A percentile compares a stretch with the other conserved stretches of the same genome.
phyloP scores from a whole-genome alignment of 2,888 invertebrate genomes.

The Rhaphigaster nebulosa region DNA sequence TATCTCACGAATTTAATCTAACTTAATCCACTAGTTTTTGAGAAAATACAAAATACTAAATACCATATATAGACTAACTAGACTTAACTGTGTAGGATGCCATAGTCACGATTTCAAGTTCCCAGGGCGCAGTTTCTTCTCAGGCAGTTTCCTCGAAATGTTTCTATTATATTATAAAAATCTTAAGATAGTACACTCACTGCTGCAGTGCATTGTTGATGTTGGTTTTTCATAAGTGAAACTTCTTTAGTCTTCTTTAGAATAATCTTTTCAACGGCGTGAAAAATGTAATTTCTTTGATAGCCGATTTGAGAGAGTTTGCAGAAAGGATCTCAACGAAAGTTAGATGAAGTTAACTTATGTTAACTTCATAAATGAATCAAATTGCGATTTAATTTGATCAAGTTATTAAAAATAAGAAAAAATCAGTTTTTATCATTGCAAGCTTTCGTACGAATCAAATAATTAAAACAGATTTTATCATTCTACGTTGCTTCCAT shows the following conservation, averaged over 20 bases:
- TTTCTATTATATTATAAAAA: background rate
- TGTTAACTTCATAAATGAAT: background rate
- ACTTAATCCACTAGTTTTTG: too few relatives aligned
- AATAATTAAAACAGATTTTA: too few relatives aligned
- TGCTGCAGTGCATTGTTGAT: background rate
- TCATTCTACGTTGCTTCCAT: too few relatives aligned
- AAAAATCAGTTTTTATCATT: too few relatives aligned
- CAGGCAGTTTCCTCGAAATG: background rate
- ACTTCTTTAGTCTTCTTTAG: background rate
- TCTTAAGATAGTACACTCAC: background rate
- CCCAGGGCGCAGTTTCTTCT: background rate
- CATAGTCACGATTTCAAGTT: background rate
- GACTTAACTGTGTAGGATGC: background rate
- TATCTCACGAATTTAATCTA: too few relatives aligned
- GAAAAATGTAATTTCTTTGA: background rate
- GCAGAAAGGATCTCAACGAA: background rate
- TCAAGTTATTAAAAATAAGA: too few relatives aligned
- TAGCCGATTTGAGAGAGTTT: background rate
- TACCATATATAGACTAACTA: too few relatives aligned
- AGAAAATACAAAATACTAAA: too few relatives aligned
- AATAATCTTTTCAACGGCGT: background rate
- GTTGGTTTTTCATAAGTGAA: background rate
- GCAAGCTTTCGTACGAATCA: too few relatives aligned
- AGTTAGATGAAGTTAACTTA: background rate
- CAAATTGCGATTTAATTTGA: background rate